Evolutionary conservation across 2,888 invertebrate genomes (phyloP).

Genomic region (Kuschelorhynchus macadamiae): DNA sequence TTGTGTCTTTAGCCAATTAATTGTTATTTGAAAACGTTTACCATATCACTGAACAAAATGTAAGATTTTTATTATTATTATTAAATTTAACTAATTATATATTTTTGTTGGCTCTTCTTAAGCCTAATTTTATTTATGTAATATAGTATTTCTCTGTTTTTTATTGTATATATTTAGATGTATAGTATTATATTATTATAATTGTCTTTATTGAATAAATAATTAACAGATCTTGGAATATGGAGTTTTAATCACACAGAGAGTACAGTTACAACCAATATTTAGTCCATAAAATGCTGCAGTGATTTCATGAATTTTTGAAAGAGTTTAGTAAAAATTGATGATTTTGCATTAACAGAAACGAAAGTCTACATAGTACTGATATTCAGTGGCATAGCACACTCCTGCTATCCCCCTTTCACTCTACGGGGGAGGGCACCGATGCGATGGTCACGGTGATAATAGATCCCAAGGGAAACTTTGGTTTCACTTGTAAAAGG

Average conservation of each 20-base stretch:
- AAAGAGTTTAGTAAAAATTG: too few species aligned
- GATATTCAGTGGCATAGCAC: too few species aligned
- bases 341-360: too few species aligned
- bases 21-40: conserved; percentile 38
- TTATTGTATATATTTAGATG: conserved; percentile 71
- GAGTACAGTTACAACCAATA: too few species aligned
- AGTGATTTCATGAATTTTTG: too few species aligned
- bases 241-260: conserved; percentile 5
- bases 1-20: conserved; percentile 44
- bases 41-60: conserved; percentile 46
- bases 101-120: conserved; percentile 62
- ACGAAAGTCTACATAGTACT: too few species aligned
- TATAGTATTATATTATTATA: conserved; percentile 70
- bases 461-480: too few species aligned
- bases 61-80: conserved; percentile 38
- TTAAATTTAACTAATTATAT: conserved; percentile 59
- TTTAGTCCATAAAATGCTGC: too few species aligned
- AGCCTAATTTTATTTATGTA: conserved; percentile 44
- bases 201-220: conserved; percentile 69
- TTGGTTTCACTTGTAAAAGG: too few species aligned
- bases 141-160: conserved; percentile 39
- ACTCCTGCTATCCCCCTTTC: too few species aligned
- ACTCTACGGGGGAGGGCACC: too few species aligned
- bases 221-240: conserved; percentile 37
- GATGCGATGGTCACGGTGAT: too few species aligned